These are phyloP conservation scores for Neolamprologus ventralis DNA, from an alignment of 2,113 vertebrate genomes.

Conservation along the genomic window DNA sequence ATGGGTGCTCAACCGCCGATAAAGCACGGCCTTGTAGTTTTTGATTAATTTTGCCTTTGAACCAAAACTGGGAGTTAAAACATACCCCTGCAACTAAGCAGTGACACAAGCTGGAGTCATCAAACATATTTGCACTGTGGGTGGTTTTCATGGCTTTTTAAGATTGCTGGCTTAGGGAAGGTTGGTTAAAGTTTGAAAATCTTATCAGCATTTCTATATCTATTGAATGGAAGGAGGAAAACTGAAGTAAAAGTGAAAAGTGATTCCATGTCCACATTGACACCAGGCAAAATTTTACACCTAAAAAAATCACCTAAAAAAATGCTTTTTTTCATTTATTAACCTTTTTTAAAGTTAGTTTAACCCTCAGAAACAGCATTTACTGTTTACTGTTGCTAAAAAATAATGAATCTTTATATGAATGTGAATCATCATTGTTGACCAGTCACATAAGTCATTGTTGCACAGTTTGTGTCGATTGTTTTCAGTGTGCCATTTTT, in stretches of 20 bases:
- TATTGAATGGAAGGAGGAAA: background rate
- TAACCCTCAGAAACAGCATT: background rate
- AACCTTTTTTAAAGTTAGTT: background rate
- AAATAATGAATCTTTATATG: background rate
- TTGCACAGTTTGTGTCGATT: background rate
- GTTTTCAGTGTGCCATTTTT: background rate
- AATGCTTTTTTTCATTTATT: background rate
- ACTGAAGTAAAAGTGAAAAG: background rate
- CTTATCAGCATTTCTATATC: background rate
- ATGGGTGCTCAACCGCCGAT: background rate
- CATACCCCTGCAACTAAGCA: background rate
- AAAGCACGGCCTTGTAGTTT: background rate
- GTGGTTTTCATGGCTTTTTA: background rate
- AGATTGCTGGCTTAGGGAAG: background rate
- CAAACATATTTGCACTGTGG: background rate
- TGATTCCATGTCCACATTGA: background rate
- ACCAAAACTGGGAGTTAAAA: background rate
- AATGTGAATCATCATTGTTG: background rate
- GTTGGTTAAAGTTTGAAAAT: background rate
- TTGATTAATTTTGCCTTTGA: background rate
- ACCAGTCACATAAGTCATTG: background rate
- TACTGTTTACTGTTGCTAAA: background rate
- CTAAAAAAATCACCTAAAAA: background rate
- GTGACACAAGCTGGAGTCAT: background rate
- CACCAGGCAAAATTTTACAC: rapidly evolving